phyloP scores from a whole-genome alignment of 1,140 invertebrate genomes.

The Thaumatotibia leucotreta region DNA sequence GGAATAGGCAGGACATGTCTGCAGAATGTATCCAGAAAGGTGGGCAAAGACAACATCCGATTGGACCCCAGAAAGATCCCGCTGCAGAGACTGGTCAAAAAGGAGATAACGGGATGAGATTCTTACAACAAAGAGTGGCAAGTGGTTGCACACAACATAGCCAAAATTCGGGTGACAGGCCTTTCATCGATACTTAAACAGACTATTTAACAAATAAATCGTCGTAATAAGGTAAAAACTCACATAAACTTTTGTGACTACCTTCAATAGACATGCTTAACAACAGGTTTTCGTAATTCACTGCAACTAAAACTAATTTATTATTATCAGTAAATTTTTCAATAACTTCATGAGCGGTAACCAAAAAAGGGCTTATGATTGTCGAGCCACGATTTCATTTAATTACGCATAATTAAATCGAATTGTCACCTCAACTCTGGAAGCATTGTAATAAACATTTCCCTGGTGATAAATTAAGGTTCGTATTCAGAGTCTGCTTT shows the following conservation, averaged over 20 bases:
- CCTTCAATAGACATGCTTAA: conserved; percentile 31
- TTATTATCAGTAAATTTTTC: conserved; percentile 4
- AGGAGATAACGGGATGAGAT: too few species aligned
- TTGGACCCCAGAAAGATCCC: too few species aligned
- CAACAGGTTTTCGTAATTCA: conserved; percentile 43
- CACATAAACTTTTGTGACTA: not conserved
- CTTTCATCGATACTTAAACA: too few species aligned
- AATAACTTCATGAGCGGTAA: not conserved
- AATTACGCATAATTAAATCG: not conserved
- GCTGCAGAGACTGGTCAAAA: too few species aligned
- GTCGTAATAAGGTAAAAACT: not conserved
- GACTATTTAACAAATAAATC: too few species aligned
- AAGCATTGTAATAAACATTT: conserved; percentile 18
- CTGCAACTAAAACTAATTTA: conserved; percentile 21
- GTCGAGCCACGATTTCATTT: not conserved
- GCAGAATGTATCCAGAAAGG: too few species aligned
- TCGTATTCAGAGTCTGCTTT: not conserved
- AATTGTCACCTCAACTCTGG: not conserved
- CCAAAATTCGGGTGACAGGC: too few species aligned
- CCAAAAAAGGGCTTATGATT: too few species aligned
- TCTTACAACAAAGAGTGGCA: too few species aligned
- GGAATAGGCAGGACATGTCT: too few species aligned
- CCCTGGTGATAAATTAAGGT: not conserved
- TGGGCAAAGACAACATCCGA: too few species aligned
- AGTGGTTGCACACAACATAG: too few species aligned